Conservation (phyloP, 2,113 vertebrate genomes). For the pig (Sus scrofa) region DNA sequence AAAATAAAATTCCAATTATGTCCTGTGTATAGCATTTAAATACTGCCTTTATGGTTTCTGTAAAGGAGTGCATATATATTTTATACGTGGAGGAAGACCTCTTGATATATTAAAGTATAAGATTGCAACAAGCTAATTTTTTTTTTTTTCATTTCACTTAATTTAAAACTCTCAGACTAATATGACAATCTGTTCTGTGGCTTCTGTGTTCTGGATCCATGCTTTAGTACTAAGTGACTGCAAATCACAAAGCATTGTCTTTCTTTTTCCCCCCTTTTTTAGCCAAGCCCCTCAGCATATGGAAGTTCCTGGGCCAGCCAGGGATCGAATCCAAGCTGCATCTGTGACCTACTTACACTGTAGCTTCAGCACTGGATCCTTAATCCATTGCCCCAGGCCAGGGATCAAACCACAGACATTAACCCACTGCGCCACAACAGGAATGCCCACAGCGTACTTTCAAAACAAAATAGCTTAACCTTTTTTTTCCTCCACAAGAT, state of each 20-base stretch:
- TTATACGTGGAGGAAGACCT: neutral
- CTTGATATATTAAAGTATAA: neutral
- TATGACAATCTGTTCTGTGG: conserved; percentile 46
- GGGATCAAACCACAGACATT: too few relatives aligned
- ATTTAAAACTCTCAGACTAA: conserved; percentile 72
- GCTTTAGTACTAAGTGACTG: conserved; percentile 73
- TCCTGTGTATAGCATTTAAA: neutral
- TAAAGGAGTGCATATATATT: neutral
- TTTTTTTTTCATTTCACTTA: conserved; percentile 81
- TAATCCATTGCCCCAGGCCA: too few relatives aligned
- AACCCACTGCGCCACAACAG: too few relatives aligned
- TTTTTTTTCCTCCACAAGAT: conserved; percentile 47
- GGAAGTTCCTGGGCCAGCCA: too few relatives aligned
- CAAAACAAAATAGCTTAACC: conserved; percentile 53
- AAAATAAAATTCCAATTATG: neutral
- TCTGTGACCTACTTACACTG: too few relatives aligned
- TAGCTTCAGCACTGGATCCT: too few relatives aligned
- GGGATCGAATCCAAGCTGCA: too few relatives aligned
- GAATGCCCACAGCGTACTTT: neutral
- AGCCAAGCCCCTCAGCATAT: too few relatives aligned
- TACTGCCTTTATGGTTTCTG: neutral
- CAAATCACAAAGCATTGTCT: neutral
- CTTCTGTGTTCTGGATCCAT: conserved; percentile 68
- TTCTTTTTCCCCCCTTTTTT: too few relatives aligned
- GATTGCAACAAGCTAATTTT: conserved; percentile 73